Base-by-base conservation (phyloP, 2,797 vertebrate species). In the Phalloptychus januarius region DNA sequence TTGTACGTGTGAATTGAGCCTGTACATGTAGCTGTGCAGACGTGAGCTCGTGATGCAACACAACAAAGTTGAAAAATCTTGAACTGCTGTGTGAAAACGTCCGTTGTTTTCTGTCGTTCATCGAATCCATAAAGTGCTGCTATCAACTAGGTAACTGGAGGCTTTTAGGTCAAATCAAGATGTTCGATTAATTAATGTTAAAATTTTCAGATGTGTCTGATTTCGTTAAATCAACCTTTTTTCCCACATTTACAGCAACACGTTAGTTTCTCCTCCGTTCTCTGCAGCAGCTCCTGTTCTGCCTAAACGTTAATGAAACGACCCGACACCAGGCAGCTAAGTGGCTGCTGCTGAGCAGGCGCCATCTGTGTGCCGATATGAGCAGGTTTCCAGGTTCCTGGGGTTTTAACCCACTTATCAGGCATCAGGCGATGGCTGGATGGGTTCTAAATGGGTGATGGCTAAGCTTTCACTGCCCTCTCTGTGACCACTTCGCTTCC, bases 361-460 rank as follows among this genome's bases (percentile, higher is more conserved):
- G 61, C 90, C 92, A 88, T 91, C 91, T 93, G 89, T 80, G 88
- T 86, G 85, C 88, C 90, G 86, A 84, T 90, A 81, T 71, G 81
- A 89, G 72, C 86, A 77, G 86, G 90, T 87, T 86, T 92, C 85
- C 87, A 86, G 89, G 92, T 93, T 91, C 88, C 89, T 71, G 75
- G 83, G 87, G 87, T 87, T 89, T 92, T 92, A 91, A 93, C 89
- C 90, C 86, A 92, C 91, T 95, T 93, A 93, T 93, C 91, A 77
- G 89, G 85, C 93, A 91, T 94, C 92, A 85, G 89, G 79, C 75
- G 45, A 85, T 2, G 84, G 75, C 80, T 91, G 91, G 94, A 88
- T 85, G 89, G 88, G 74, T 74, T 83, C 76, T 93, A 87, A 92
- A 92, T 79, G 88, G 89, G 83, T 73, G 83, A 80, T n/a, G 88